Evolutionary conservation across 2,113 vertebrate species (phyloP), one percentile per base, ranked within the genome.

Genomic region (Tylochromis polylepis): DNA sequence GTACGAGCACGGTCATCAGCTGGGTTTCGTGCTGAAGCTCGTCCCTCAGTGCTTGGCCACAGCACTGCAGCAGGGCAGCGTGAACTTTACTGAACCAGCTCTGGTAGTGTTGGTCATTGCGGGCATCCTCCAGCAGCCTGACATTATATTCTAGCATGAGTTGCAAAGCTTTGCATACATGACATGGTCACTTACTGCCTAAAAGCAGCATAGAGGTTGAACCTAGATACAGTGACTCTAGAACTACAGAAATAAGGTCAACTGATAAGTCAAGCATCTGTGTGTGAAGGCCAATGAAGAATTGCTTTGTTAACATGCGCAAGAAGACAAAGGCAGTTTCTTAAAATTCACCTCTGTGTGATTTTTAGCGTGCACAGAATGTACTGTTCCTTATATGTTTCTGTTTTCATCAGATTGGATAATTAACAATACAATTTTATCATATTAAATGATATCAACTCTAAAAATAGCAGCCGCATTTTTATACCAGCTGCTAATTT

Each of bases 81-180:
- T 97, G 97, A 83, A 98, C 93, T 86, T 98, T 98, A 92, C 96
- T 96, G 92, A 97, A 97, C 80, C 98, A 98, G 65, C 97, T 97
- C 81, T 96, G 97, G 95, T 97, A 98, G 95, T 97, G 95, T 0
- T 94, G 96, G 77, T 99, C 97, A 58, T 94, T 96, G 46, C 95
- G 94, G 41, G 97, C 96, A 0, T 98, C 98, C 91, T 98, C 97
- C 90, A 99, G 95, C 92, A 99, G 90, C 98, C 98, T 99, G 94
- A 16, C 72, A 79, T 15, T 16, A 81, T 5, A 43, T 57, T 29
- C 46, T 57, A 81, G 77, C 31, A 60, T 8, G 4, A 77, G 51
- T 27, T 38, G 27, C 20, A 51, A 51, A 77, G 18, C 43, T 46
- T 43, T 72, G 22, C 65, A 43, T 46, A 11, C 22, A 46, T 72